Conservation (phyloP, 2,888 invertebrate species). For the Junonia oenone region DNA sequence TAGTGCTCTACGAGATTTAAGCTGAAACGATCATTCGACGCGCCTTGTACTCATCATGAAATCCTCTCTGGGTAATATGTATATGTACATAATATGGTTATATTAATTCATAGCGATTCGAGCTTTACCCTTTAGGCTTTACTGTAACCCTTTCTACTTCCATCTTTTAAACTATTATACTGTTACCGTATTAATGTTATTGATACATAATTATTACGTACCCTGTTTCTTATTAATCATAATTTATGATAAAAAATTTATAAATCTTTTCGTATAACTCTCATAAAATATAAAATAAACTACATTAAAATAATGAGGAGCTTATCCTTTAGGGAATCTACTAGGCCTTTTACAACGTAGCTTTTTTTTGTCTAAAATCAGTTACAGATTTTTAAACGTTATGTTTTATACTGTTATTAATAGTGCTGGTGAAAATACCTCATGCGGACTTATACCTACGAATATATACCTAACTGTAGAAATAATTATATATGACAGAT, state of each 20-base stretch:
- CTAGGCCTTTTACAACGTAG: conserved; percentile 51
- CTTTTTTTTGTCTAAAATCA: conserved; percentile 44
- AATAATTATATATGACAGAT: conserved; percentile 47
- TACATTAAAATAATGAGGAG: conserved; percentile 47
- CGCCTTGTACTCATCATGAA: conserved; percentile 7
- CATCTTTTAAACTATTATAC: conserved; percentile 21
- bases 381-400: conserved; percentile 40
- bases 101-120: conserved; percentile 54
- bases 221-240: conserved; percentile 9
- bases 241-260: conserved; percentile 9
- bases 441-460: conserved; percentile 49
- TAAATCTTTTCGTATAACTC: conserved; percentile 19
- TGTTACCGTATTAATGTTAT: conserved; percentile 18
- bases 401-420: conserved; percentile 50
- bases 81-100: conserved; percentile 39
- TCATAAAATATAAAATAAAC: conserved; percentile 24
- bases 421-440: conserved; percentile 65
- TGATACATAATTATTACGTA: conserved; percentile 11
- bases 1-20: conserved; percentile 15
- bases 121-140: conserved; percentile 74
- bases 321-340: conserved; percentile 68
- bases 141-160: conserved; percentile 29
- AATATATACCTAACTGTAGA: conserved; percentile 34
- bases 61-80: conserved; percentile 12
- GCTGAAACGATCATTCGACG: conserved; percentile 8